A percentile compares a stretch with the other conserved stretches of the same genome.
These are phyloP conservation scores for Arbacia lixula DNA, from an alignment of 53 echinoderm and acorn worm species.

Conservation along the genomic window DNA sequence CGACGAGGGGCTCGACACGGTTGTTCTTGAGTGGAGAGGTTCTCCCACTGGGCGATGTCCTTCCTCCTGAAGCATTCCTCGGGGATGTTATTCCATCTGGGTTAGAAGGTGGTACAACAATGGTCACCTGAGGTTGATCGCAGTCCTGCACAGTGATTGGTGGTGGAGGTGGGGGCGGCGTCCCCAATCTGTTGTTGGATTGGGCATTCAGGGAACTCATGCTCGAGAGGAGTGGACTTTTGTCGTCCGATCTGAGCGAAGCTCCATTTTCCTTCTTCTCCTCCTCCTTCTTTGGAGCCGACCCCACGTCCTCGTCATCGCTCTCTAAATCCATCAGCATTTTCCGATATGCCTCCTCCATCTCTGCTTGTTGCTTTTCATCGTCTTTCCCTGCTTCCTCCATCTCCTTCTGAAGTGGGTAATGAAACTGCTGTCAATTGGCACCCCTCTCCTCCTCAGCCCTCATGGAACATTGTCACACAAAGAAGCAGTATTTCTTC, in stretches of 20 bases:
- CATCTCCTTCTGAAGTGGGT: neutral
- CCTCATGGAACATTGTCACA: no score
- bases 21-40: slow-evolving; percentile 39
- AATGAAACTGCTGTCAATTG: neutral
- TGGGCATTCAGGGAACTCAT: neutral
- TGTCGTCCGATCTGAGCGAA: slow-evolving; percentile 1
- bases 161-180: slow-evolving; percentile 19
- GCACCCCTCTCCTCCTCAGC: neutral
- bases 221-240: slow-evolving; percentile 27
- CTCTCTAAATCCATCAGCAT: slow-evolving; percentile 24
- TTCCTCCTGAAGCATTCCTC: neutral
- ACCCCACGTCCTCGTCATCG: neutral
- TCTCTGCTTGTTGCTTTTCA: neutral
- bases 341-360: slow-evolving; percentile 36
- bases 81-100: neutral
- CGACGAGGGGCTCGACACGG: slow-evolving; percentile 55
- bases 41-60: slow-evolving; percentile 4
- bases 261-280: slow-evolving; percentile 9
- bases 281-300: neutral
- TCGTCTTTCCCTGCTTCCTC: slow-evolving; percentile 29
- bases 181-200: no score
- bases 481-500: no score
- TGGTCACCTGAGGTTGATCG: slow-evolving; percentile 5
- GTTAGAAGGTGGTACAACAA: neutral
- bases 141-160: neutral